Percentiles rank a stretch among this genome's conserved stretches.
These are phyloP conservation scores for Scrobipalpa atriplicella DNA, from an alignment of 2,888 invertebrate species.

Conservation along the genomic window DNA sequence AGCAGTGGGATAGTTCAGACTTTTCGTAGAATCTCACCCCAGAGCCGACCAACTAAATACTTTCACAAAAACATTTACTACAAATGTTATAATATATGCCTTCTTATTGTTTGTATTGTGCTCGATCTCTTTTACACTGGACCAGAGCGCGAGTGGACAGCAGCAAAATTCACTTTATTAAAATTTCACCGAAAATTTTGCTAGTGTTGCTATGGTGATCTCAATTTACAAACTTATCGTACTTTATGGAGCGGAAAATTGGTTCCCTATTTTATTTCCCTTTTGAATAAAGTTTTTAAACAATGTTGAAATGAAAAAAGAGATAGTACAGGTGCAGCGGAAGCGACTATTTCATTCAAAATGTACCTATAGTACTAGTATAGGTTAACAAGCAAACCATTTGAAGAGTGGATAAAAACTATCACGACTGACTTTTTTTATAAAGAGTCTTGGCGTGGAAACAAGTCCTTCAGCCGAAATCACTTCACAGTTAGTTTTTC, in stretches of 20 bases:
- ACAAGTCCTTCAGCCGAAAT: too few species aligned
- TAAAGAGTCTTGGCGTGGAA: too few species aligned
- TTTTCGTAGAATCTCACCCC: too few species aligned
- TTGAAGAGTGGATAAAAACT: too few species aligned
- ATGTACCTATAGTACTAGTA: neutral
- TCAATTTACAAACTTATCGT: slow-evolving; percentile 16
- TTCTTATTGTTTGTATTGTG: too few species aligned
- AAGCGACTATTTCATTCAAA: neutral
- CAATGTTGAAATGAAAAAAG: neutral
- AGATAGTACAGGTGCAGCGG: neutral
- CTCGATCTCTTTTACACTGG: slow-evolving; percentile 13
- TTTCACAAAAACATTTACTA: too few species aligned
- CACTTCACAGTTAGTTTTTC: too few species aligned
- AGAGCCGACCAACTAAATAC: too few species aligned
- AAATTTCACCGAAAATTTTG: slow-evolving; percentile 49
- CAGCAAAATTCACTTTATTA: slow-evolving; percentile 50
- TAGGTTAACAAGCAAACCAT: too few species aligned
- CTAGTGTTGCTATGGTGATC: slow-evolving; percentile 21
- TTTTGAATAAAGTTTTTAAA: neutral
- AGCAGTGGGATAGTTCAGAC: too few species aligned
- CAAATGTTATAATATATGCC: too few species aligned
- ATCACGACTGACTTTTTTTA: too few species aligned
- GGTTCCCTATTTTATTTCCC: slow-evolving; percentile 6
- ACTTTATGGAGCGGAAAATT: slow-evolving; percentile 10
- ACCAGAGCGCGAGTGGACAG: slow-evolving; percentile 39